Base-by-base conservation (phyloP, 2,113 vertebrate genomes). In the Oreochromis niloticus region DNA sequence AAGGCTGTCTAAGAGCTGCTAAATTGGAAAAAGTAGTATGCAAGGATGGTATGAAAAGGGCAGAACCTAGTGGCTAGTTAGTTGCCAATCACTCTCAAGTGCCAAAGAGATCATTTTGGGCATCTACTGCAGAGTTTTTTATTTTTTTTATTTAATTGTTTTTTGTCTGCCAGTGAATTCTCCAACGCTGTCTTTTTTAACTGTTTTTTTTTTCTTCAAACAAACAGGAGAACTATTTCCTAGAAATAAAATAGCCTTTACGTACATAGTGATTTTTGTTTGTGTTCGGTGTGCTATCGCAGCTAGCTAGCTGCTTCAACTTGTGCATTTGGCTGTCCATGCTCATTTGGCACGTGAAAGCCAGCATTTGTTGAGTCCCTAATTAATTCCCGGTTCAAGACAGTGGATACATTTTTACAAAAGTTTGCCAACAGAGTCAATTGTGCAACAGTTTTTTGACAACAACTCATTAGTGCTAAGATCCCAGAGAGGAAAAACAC, bases 51-150 rank as follows among this genome's bases (percentile, higher is more conserved):
- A 87, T 22, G 73, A 83, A 86, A 41, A 41, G 73, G 87, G 83
- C 17, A 52, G 46, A 54, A 88, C 48, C 48, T 68, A 88, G 88
- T 57, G 87, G 68, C 83, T 88, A 43, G 68, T 86, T 66, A 14
- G 89, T 56, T 92, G 94, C 94, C 93, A 89, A 95, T 95, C 93
- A 88, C 93, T 94, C 95, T 94, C 83, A 81, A 86, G 86, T 83
- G 85, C 90, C 84, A 73, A 90, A 94, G 95, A 95, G 95, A 92
- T 95, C 95, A 94, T 95, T 93, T 94, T 91, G 88, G 92, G 92
- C 91, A 92, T 93, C 90, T 52, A 14, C 82, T 30, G 61, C 36
- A 68, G 90, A 63, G 24, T 13, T 54, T 79, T n/a, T 0, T 6
- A 22, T 11, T 85, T 73, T 56, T 6, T 17, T 57, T 30, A 4